These are phyloP conservation scores for Vollenhovia emeryi DNA, from an alignment of 1,140 invertebrate species.

Conservation along the genomic window DNA sequence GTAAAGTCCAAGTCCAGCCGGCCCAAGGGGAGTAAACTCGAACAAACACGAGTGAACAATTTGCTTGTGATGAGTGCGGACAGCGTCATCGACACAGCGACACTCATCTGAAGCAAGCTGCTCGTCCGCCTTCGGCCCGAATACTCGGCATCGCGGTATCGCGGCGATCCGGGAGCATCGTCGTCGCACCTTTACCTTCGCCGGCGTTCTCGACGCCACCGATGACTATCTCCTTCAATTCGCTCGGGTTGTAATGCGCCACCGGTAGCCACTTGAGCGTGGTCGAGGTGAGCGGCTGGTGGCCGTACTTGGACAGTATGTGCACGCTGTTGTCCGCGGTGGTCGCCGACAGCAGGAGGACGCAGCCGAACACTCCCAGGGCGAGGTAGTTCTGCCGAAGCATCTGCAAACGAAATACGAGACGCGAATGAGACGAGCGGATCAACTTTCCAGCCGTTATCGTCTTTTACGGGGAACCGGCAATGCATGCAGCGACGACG, in stretches of 20 bases:
- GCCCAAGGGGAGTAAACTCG: background rate
- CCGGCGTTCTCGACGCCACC: conserved; percentile 84
- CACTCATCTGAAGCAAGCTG: background rate
- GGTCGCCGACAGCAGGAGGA: conserved; percentile 68
- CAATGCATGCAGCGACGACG: background rate
- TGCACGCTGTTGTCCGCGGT: conserved; percentile 83
- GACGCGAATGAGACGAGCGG: conserved; percentile 47
- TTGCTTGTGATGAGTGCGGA: background rate
- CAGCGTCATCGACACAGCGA: background rate
- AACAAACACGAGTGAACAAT: background rate
- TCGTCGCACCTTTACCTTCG: conserved; percentile 23
- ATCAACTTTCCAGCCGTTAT: conserved; percentile 42
- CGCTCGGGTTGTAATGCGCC: conserved; percentile 79
- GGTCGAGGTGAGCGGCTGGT: conserved; percentile 86
- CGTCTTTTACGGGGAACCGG: too few species aligned
- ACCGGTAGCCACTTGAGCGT: conserved; percentile 86
- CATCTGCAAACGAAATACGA: conserved; percentile 78
- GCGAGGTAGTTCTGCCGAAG: conserved; percentile 67
- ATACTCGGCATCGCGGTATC: background rate
- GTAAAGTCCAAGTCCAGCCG: background rate
- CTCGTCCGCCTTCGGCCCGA: background rate
- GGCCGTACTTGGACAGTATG: conserved; percentile 80
- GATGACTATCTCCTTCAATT: conserved; percentile 85
- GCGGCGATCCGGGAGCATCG: background rate
- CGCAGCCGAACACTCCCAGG: conserved; percentile 65